These are phyloP conservation scores for Brachionus asplanchnoidis DNA, from an alignment of 1,140 invertebrate genomes.

Conservation along the genomic window DNA sequence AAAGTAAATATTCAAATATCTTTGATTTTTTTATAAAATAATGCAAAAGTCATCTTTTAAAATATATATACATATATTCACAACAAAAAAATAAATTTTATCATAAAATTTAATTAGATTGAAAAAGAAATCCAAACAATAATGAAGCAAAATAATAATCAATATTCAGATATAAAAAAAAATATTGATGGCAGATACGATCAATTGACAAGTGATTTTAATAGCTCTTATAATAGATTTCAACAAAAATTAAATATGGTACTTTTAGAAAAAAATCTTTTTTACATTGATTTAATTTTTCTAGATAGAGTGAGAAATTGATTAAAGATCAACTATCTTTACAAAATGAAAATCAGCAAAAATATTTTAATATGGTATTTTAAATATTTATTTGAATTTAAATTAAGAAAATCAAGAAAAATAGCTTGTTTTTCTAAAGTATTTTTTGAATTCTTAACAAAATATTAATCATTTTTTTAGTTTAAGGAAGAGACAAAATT, in stretches of 20 bases:
- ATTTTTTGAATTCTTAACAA: not conserved
- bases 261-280: not conserved
- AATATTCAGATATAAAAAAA: slow-evolving; percentile 29
- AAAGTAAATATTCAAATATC: not conserved
- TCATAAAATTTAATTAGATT: not conserved
- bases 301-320: not conserved
- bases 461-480: not conserved
- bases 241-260: slow-evolving; percentile 4
- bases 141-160: slow-evolving; percentile 2
- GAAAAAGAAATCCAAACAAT: not conserved
- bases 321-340: slow-evolving; percentile 6
- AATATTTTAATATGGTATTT: slow-evolving; percentile 21
- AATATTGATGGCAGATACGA: not conserved
- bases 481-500: not conserved
- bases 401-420: not conserved
- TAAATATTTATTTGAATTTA: not conserved
- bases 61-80: too few relatives aligned
- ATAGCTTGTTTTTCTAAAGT: not conserved
- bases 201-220: not conserved
- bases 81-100: too few relatives aligned
- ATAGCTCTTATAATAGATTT: not conserved
- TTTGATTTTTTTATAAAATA: too few relatives aligned
- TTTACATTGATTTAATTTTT: not conserved
- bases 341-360: slow-evolving; percentile 5
- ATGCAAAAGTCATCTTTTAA: too few relatives aligned